Conservation (phyloP, 2,888 invertebrate genomes). For the Meta bourneti region DNA sequence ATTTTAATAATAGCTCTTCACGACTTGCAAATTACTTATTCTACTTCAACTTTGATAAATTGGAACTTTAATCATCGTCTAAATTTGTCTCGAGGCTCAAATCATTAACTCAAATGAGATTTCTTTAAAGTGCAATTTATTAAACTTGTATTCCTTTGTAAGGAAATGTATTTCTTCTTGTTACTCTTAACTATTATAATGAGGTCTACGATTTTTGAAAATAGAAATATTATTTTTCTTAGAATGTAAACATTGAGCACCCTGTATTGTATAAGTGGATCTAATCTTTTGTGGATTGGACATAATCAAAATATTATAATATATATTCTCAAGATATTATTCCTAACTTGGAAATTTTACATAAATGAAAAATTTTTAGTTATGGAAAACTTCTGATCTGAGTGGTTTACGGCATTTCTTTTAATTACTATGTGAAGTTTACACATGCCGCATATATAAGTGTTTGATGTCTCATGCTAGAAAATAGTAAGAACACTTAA, state of each 20-base stretch:
- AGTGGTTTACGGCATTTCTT: too few species aligned
- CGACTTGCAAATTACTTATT: background rate
- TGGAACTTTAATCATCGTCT: background rate
- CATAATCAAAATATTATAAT: too few species aligned
- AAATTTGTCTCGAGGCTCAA: background rate
- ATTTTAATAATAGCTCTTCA: background rate
- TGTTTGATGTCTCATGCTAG: too few species aligned
- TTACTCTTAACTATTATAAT: background rate
- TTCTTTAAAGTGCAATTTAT: background rate
- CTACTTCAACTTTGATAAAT: background rate
- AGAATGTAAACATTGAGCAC: background rate
- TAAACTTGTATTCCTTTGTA: background rate
- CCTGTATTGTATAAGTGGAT: too few species aligned
- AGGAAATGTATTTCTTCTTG: background rate
- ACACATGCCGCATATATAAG: too few species aligned
- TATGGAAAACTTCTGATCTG: too few species aligned
- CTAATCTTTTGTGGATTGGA: too few species aligned
- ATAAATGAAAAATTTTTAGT: too few species aligned
- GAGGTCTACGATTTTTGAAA: background rate
- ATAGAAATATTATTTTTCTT: background rate
- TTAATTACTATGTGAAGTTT: too few species aligned
- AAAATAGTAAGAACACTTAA: too few species aligned
- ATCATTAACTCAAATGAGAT: background rate
- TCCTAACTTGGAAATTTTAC: too few species aligned
- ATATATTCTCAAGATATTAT: too few species aligned